Conservation (phyloP, 2,888 invertebrate species). For the Scotopteryx bipunctaria region DNA sequence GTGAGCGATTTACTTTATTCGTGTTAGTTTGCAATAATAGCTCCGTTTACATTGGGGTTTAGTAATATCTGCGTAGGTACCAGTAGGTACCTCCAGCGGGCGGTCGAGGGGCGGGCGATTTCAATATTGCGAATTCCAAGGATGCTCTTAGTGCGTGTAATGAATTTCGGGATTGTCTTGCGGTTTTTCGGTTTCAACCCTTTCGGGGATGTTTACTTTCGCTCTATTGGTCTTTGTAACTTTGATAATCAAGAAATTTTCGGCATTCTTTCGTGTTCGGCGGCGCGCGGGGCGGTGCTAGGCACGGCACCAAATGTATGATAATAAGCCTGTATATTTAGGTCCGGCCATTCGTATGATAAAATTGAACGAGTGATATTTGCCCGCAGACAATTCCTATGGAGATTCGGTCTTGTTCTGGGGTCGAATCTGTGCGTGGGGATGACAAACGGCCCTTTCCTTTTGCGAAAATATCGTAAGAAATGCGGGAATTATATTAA, state of each 20-base stretch:
- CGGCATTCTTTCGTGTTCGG: conserved; percentile 54
- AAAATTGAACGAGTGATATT: conserved; percentile 77
- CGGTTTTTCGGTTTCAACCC: conserved; percentile 73
- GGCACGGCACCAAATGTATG: conserved; percentile 69
- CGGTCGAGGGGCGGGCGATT: conserved; percentile 53
- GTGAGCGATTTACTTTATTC: conserved; percentile 63
- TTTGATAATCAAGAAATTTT: conserved; percentile 43
- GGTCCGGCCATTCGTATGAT: conserved; percentile 79
- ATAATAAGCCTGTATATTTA: conserved; percentile 75
- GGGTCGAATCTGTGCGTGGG: conserved; percentile 73
- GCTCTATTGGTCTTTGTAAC: conserved; percentile 57
- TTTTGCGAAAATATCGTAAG: conserved; percentile 57
- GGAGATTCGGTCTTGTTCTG: conserved; percentile 80
- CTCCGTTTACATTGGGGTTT: conserved; percentile 40
- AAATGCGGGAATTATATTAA: conserved; percentile 28
- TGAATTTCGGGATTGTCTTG: conserved; percentile 82
- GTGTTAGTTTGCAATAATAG: conserved; percentile 64
- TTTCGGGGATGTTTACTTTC: conserved; percentile 55
- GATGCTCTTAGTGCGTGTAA: conserved; percentile 75
- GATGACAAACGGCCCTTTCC: conserved; percentile 69
- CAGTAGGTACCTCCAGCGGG: conserved; percentile 40
- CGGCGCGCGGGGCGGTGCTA: conserved; percentile 42
- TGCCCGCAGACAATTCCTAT: conserved; percentile 79
- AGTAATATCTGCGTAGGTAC: conserved; percentile 27
- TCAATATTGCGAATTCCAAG: conserved; percentile 82